phyloP scores from a whole-genome alignment of 2,113 vertebrate genomes.

The Symphodus melops region DNA sequence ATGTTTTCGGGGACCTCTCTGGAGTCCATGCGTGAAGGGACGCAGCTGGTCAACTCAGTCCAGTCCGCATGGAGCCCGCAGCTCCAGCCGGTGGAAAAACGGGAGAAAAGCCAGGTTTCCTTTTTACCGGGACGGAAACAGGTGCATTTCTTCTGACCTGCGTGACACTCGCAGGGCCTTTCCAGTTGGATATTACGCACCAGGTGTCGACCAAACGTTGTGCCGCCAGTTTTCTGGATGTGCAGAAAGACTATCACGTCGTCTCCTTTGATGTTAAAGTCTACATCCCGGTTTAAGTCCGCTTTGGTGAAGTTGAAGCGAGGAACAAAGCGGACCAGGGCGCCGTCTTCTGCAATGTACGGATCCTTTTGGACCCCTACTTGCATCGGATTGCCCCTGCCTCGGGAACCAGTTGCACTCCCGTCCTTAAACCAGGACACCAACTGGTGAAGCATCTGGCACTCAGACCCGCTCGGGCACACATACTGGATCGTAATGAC shows the following conservation, averaged over 20 bases:
- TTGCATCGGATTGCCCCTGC: conserved; percentile 17
- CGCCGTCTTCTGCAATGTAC: conserved; percentile 92
- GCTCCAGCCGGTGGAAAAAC: conserved; percentile 91
- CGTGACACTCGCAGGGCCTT: conserved; percentile 94
- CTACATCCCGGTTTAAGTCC: conserved; percentile 87
- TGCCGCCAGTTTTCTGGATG: conserved; percentile 90
- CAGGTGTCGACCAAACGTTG: conserved; percentile 92
- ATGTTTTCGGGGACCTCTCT: conserved; percentile 78
- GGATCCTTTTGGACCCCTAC: conserved; percentile 84
- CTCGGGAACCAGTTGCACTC: conserved; percentile 41
- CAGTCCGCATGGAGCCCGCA: conserved; percentile 89
- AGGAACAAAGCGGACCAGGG: conserved; percentile 89
- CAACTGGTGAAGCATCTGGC: conserved; percentile 88
- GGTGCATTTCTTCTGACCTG: conserved; percentile 97
- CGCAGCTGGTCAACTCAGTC: conserved; percentile 89
- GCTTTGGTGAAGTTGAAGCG: conserved; percentile 90
- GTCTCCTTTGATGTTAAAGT: conserved; percentile 94
- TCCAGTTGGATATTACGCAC: conserved; percentile 96
- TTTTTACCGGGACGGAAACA: conserved; percentile 94
- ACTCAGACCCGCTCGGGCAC: conserved; percentile 92
- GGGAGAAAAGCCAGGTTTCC: conserved; percentile 94
- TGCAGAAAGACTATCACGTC: conserved; percentile 91
- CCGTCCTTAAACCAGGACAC: conserved; percentile 71
- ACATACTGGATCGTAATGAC: conserved; percentile 95
- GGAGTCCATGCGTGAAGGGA: conserved; percentile 90